Base-by-base conservation (phyloP, 2,797 vertebrate species). In the Enteromius anoplus region DNA sequence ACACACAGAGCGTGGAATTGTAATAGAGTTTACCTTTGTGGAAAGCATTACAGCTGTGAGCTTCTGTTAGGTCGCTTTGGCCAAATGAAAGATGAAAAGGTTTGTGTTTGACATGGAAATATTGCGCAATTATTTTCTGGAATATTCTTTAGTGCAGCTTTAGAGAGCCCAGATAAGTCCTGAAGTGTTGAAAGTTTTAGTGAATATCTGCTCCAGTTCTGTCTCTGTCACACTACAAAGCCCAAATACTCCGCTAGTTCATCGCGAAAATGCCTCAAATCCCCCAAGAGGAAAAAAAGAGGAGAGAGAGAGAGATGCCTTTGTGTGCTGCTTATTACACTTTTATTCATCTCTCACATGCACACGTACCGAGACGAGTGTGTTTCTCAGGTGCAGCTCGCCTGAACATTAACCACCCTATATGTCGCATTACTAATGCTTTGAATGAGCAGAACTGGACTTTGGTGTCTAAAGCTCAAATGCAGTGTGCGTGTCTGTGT, bases 181-280 rank as follows among this genome's bases (percentile, higher is more conserved):
- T 89, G 88, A 91, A 85, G 78, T 91, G 90, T 93, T 93, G 90
- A 92, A 94, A 94, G 92, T 94, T 94, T 93, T 83, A 92, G 91
- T 87, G 91, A 88, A 85, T 91, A 81, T 80, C 90, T 91, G 93
- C 92, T 94, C 94, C 90, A 93, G 84, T 92, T 93, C 92, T 94
- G 94, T 93, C 93, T 91, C 60, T 45, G 77, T 87, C 82, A 86
- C 88, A 75, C 82, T 87, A 76, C 71, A 68, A 45, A 89, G 40
- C 62, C 75, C 75, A 78, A 78, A 85, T 85, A 70, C 82, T 58
- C 84, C 17, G 76, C 78, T 55, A 85, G 37, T 87, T 75, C 81
- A 78, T 69, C 45, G 80, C 60, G 73, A 76, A 70, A 71, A 84
- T 65, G 55, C 62, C 73, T 62, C 32, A 88, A 89, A 75, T 86